A percentile compares a stretch with the other conserved stretches of the same genome.
Evolutionary conservation across 2,888 invertebrate genomes (phyloP).

Genomic region (Rhorus exstirpatorius): DNA sequence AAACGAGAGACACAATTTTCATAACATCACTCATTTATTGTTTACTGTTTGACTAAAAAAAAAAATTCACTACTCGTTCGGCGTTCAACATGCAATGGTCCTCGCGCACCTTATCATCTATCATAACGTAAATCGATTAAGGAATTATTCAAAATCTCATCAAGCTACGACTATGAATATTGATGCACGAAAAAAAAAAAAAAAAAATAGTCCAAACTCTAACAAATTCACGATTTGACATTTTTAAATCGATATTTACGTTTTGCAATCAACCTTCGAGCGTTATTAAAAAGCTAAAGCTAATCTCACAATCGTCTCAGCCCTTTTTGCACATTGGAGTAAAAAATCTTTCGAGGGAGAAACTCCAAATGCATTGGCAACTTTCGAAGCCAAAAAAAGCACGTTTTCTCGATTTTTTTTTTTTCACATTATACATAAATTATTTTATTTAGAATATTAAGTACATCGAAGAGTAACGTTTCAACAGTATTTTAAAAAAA

Average conservation of each 20-base stretch:
- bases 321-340: slow-evolving; percentile 12
- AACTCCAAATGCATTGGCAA: slow-evolving; percentile 24
- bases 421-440: no score
- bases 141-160: slow-evolving; percentile 12
- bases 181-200: slow-evolving; percentile 34
- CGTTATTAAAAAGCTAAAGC: slow-evolving; percentile 44
- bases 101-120: slow-evolving; percentile 28
- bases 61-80: slow-evolving; percentile 28
- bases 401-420: no score
- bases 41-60: slow-evolving; percentile 51
- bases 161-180: slow-evolving; percentile 9
- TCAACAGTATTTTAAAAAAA: no score
- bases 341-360: slow-evolving; percentile 21
- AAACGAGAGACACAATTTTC: not conserved
- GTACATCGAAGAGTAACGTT: no score
- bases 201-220: not conserved
- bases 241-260: slow-evolving; percentile 3
- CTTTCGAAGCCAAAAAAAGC: no score
- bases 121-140: slow-evolving; percentile 29
- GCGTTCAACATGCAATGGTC: slow-evolving; percentile 51
- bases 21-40: slow-evolving; percentile 45
- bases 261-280: slow-evolving; percentile 13
- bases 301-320: slow-evolving; percentile 49
- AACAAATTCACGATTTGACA: slow-evolving; percentile 2
- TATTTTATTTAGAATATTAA: no score